Evolutionary conservation across 1,140 invertebrate species (phyloP).

Genomic region (Sarcophaga bullata): DNA sequence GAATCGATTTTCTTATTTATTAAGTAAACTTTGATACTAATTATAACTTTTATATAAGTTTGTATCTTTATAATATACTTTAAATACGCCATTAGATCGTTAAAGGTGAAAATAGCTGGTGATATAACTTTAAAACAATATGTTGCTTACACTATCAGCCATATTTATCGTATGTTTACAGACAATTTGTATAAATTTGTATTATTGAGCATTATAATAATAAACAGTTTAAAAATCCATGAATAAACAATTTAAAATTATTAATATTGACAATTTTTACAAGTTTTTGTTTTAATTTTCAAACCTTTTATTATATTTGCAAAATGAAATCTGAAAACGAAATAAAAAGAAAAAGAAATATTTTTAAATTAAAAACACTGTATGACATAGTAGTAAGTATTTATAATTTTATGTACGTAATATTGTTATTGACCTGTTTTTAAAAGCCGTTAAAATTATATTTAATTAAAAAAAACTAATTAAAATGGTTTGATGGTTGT

Average conservation of each 20-base stretch:
- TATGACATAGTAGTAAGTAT: too few species aligned
- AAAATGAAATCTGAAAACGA: too few species aligned
- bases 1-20: not conserved
- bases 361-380: too few species aligned
- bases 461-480: too few species aligned
- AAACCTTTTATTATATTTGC: too few species aligned
- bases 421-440: too few species aligned
- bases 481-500: too few species aligned
- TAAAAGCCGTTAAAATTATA: too few species aligned
- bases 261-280: not conserved
- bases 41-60: not conserved
- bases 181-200: not conserved
- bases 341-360: too few species aligned
- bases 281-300: not conserved
- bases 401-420: too few species aligned
- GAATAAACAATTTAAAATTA: not conserved
- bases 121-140: constrained; percentile 1
- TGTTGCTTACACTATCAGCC: not conserved
- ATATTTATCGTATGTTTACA: not conserved
- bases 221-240: not conserved
- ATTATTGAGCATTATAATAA: not conserved
- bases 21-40: constrained; percentile 27
- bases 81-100: not conserved
- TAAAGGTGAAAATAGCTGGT: constrained; percentile 1
- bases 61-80: not conserved